Conservation (phyloP, 2,888 invertebrate genomes). For the Leptogaster cylindrica region DNA sequence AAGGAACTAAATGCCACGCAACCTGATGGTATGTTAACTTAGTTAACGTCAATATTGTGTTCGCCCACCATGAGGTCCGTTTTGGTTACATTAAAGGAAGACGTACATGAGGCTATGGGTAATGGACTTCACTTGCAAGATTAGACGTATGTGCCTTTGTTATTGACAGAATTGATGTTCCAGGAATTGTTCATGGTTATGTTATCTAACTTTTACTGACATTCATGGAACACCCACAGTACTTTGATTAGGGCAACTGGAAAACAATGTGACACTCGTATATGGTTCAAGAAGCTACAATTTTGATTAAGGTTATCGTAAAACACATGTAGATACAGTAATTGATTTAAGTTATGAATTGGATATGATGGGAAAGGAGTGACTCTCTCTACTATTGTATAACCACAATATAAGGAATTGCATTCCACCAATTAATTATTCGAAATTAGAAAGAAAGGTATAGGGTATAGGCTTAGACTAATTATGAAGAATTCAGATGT, state of each 20-base stretch:
- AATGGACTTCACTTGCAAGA: constrained; percentile 40
- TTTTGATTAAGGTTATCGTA: background rate
- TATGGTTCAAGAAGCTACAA: background rate
- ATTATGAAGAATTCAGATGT: too few relatives aligned
- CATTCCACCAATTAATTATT: too few relatives aligned
- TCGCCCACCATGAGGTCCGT: constrained; percentile 35
- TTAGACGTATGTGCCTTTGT: constrained; percentile 23
- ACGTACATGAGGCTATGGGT: constrained; percentile 23
- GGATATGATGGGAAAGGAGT: too few relatives aligned
- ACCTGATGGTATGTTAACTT: constrained; percentile 37
- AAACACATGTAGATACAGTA: too few relatives aligned
- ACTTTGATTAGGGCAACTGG: background rate
- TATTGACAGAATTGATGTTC: constrained; percentile 22
- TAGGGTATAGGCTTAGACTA: too few relatives aligned
- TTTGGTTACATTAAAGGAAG: constrained; percentile 39
- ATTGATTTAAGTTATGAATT: too few relatives aligned
- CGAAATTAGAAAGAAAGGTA: too few relatives aligned
- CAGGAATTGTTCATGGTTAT: background rate
- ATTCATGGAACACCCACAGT: background rate
- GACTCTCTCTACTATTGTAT: too few relatives aligned
- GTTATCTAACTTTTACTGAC: constrained; percentile 27
- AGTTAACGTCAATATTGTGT: constrained; percentile 37
- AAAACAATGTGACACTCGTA: background rate
- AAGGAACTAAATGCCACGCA: constrained; percentile 1
- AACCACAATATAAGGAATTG: too few relatives aligned